These are phyloP conservation scores for Pristis pectinata DNA, from an alignment of 2,797 vertebrate species.

Conservation along the genomic window DNA sequence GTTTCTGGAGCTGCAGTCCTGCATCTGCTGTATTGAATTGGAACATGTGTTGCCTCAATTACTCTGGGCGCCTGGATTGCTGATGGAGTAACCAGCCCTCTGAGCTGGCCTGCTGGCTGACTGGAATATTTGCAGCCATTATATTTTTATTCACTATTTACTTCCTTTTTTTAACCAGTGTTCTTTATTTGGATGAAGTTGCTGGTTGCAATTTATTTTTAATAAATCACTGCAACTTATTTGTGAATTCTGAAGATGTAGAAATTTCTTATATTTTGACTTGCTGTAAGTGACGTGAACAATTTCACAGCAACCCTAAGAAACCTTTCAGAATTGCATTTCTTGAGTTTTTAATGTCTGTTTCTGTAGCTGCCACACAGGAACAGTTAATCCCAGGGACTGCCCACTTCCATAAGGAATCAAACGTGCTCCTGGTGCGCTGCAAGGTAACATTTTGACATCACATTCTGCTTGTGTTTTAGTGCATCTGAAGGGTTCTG, in stretches of 20 bases:
- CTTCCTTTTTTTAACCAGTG: neutral
- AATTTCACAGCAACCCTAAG: neutral
- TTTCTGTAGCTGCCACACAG: conserved; percentile 27
- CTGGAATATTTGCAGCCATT: neutral
- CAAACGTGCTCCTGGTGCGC: conserved; percentile 62
- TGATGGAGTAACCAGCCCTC: neutral
- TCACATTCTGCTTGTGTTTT: neutral
- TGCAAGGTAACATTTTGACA: conserved; percentile 72
- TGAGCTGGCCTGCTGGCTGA: neutral
- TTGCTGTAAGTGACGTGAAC: neutral
- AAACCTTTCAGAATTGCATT: neutral
- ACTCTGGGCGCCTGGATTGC: neutral
- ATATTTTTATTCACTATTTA: neutral
- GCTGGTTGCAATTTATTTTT: neutral
- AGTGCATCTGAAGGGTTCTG: neutral
- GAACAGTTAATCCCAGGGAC: conserved; percentile 62
- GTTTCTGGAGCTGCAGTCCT: too few relatives aligned
- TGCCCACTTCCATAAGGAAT: conserved; percentile 64
- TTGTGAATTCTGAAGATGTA: neutral
- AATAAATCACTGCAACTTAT: neutral
- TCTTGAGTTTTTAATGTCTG: neutral
- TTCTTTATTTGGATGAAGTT: neutral
- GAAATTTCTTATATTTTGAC: neutral
- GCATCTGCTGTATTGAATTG: too few relatives aligned
- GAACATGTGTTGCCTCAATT: neutral